These are phyloP conservation scores for Microvelia longipes DNA, from an alignment of 1,140 invertebrate genomes.

Conservation along the genomic window DNA sequence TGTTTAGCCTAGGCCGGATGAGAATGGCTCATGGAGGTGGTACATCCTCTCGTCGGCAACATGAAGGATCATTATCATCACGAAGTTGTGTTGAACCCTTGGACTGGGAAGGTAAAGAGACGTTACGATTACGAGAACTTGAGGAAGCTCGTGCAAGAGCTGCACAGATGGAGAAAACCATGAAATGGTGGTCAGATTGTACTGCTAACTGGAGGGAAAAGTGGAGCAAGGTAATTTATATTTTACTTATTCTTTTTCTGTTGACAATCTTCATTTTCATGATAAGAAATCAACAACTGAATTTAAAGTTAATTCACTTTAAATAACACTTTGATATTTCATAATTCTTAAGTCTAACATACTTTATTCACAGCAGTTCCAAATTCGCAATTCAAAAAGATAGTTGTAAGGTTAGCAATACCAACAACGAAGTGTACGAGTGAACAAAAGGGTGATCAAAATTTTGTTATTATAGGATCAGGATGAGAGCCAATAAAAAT, in stretches of 20 bases:
- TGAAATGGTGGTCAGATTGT: conserved; percentile 93
- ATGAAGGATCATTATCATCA: conserved; percentile 11
- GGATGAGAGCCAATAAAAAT: too few species aligned
- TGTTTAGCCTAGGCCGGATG: too few species aligned
- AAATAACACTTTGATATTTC: not conserved
- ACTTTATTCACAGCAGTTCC: too few species aligned
- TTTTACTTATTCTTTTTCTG: not conserved
- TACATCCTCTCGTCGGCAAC: conserved; percentile 15
- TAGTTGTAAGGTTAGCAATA: too few species aligned
- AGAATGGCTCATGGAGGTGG: conserved; percentile 18
- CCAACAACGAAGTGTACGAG: too few species aligned
- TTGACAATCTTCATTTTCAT: too few species aligned
- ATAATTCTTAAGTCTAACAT: too few species aligned
- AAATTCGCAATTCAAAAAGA: too few species aligned
- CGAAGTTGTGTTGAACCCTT: conserved; percentile 30
- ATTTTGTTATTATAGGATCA: too few species aligned
- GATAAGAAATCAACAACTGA: conserved; percentile 4
- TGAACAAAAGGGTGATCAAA: too few species aligned
- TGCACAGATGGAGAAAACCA: conserved; percentile 96
- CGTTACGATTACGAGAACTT: conserved; percentile 57
- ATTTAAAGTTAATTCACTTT: not conserved
- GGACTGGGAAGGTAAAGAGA: conserved; percentile 54
- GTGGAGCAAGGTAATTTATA: conserved; percentile 67
- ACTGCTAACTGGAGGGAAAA: conserved; percentile 87
- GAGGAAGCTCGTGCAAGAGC: conserved; percentile 79